Evolutionary conservation across 2,888 invertebrate genomes (phyloP), one percentile per base, ranked within the genome.

Genomic region (Perithous albicinctus): DNA sequence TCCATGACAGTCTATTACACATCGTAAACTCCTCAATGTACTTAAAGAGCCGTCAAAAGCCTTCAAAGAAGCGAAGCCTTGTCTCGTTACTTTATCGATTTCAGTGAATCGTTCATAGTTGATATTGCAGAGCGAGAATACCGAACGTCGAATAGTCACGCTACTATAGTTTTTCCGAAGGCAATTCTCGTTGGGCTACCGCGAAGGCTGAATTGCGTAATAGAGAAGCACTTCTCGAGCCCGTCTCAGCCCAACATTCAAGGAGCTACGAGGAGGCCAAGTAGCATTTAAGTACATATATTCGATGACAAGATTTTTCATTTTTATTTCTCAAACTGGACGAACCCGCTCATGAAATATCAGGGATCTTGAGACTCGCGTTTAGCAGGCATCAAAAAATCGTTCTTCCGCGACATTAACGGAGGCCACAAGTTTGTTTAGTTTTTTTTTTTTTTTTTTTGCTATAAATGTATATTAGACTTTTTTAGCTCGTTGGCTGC

Each of bases 151-250:
- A 77, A 66, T 35, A 66, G 41, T 76, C 70, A 48, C 26, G 69
- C 56, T 59, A 59, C 8, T 59, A 29, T 23, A 41, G 46, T 43
- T 63, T 48, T 51, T 70, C 56, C 48, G 59, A 76, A 80, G 80
- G 76, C 48, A n/a, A 48, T 79, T 43, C 54, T 56, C 63, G 76
- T 64, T 56, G 76, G 56, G 64, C 26, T 66, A n/a, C 59, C 20
- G 15, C 59, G 76, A 80, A 76, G 80, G 80, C 70, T 43, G 56
- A 56, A 35, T 80, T 80, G 80, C 80, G 80, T 64, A 80, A 80
- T 80, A 12, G 59, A 76, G 29, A 41, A 48, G 64, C n/a, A n/a
- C n/a, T n/a, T n/a, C n/a, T 35, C 56, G 29, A 48, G 63, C 46
- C 10, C 46, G 15, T 10, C 6, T 10, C 26, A 20, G 29, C 20